Base-by-base conservation (phyloP, 2,888 invertebrate species). In the Polydrusus tereticollis region DNA sequence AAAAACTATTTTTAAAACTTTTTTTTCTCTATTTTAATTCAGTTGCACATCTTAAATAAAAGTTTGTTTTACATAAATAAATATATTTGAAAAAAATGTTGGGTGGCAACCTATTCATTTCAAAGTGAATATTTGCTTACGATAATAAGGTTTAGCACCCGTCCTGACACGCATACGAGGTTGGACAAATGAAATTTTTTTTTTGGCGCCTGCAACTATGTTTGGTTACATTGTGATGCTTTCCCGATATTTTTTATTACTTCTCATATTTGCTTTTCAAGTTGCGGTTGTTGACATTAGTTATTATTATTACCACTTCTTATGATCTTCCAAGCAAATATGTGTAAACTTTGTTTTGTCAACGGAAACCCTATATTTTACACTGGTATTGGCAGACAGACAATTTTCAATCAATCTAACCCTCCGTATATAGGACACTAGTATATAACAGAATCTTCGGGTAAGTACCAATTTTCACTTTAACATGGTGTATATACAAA, bases 81-180 rank as follows among this genome's bases (percentile, higher is more conserved):
- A 58, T 14, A 38, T 10, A 36, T 20, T 57, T n/a, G n/a, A 36
- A 21, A 36, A 33, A 33, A 57, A 38, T 21, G 38, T 21, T 38
- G 4, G 14, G 58, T 38, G 38, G 36, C n/a, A 20, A 7, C n/a
- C 38, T 47, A 58, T 70, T 36, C 47, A 64, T 64, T 70, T 58
- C 64, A 70, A 47, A 47, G 33, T 38, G 29, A 64, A 58, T 70
- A 70, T 70, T 70, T 70, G 65, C 14, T 16, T 14, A 29, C 16
- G 10, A 10, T 55, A 55, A 55, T 55, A 55, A 55, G 29, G 29
- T 29, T n/a, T 29, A 18, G 16, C 29, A 55, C 52, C 29, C 8
- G 16, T 55, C 14, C 18, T 55, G 16, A 55, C 50, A 26, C 14
- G 26, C 3, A 43, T 2, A 47, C 20, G 20, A 21, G 20, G 45